Base-by-base conservation (phyloP, 2,797 vertebrate genomes). In the Enteromius argenteus region DNA sequence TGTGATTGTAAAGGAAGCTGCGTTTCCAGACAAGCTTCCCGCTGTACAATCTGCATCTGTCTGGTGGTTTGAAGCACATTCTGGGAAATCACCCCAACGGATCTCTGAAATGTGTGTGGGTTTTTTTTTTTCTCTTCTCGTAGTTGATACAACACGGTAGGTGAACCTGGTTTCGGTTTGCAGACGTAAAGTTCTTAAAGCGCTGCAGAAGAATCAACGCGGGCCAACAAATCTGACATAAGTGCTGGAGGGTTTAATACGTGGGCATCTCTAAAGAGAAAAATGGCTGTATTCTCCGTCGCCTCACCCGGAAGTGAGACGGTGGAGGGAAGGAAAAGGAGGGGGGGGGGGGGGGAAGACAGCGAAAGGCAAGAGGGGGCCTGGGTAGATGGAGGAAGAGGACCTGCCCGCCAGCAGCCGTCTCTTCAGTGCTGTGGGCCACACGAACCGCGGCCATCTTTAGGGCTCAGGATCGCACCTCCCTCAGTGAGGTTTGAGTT, bases 361-460 rank as follows among this genome's bases (percentile, higher is more conserved):
- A 53, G 32, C 15, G 19, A 23, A 78, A 23, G 84, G 44, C 23
- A 27, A 67, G 56, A 37, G 37, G 64, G 14, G 75, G 49, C 17
- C 17, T 58, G 39, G 62, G 37, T 44, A 60, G 53, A 78, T 35
- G 39, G 85, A 87, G 62, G 85, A 86, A 73, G 81, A 84, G 79
- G 74, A 64, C 39, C 79, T 75, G 86, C 73, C 53, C 56, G 62
- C 75, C 62, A 71, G 78, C 80, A 74, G 79, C 66, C 69, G 2
- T 79, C 85, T 89, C 83, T 85, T 78, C 82, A 87, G 83, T 69
- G 86, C 80, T 85, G 83, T 62, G 62, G 73, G 83, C 13, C 79
- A 72, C 42, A 35, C n/a, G 67, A 37, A 66, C 35, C 58, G 21
- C 42, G 32, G 49, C 77, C 86, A 51, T 85, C 86, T 89, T 86